phyloP scores from a whole-genome alignment of 2,797 vertebrate genomes.

The Falco naumanni region DNA sequence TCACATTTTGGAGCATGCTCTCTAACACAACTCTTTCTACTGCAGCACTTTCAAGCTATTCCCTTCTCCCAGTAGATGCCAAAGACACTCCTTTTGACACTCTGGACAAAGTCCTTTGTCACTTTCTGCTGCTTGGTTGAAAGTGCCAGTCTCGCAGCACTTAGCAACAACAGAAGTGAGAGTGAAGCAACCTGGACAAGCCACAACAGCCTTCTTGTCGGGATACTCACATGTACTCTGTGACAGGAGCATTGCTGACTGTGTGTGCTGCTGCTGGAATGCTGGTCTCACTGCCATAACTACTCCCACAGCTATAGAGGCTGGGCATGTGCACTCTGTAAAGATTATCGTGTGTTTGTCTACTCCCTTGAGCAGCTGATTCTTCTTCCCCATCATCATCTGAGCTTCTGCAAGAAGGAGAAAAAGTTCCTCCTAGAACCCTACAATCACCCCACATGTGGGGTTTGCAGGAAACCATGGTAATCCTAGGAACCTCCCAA shows the following conservation, averaged over 20 bases:
- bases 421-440: conserved; percentile 62
- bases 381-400: conserved; percentile 93
- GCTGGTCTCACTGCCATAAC: conserved; percentile 98
- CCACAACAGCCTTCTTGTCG: not conserved
- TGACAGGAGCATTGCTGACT: conserved; percentile 98
- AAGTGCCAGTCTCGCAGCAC: not conserved
- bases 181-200: not conserved
- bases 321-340: conserved; percentile 99
- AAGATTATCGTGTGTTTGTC: conserved; percentile 94
- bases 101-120: not conserved
- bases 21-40: not conserved
- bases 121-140: not conserved
- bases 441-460: not conserved
- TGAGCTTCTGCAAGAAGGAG: conserved; percentile 76
- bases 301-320: conserved; percentile 98
- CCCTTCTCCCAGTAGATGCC: not conserved
- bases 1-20: not conserved
- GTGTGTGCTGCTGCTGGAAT: conserved; percentile 96
- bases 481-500: conserved; percentile 38
- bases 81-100: not conserved
- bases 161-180: not conserved
- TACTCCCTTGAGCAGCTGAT: conserved; percentile 86
- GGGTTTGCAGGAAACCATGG: conserved; percentile 59
- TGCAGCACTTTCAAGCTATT: not conserved
- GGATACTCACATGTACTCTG: conserved; percentile 96